Percentiles rank a stretch among this genome's conserved stretches.
Evolutionary conservation across 2,888 invertebrate genomes (phyloP).

Genomic region (Melanotus villosus): DNA sequence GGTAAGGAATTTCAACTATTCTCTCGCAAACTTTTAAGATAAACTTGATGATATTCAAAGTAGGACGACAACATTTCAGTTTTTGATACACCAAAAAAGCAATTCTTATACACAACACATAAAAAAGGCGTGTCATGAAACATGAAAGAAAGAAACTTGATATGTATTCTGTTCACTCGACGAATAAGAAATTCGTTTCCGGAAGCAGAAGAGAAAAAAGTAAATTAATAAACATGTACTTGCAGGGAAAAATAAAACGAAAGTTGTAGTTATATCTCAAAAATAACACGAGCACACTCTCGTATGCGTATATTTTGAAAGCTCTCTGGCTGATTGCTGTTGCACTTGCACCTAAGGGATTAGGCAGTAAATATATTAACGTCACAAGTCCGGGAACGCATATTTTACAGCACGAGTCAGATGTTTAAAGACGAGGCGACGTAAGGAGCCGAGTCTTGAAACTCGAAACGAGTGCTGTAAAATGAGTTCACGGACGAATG

Average conservation of each 20-base stretch:
- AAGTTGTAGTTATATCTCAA: neutral
- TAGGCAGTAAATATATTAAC: conserved; percentile 4
- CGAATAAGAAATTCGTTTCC: conserved; percentile 11
- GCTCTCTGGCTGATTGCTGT: conserved; percentile 5
- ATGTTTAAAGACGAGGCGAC: too few species aligned
- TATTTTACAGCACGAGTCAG: too few species aligned
- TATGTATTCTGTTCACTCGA: conserved; percentile 24
- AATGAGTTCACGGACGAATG: too few species aligned
- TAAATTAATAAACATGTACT: conserved; percentile 21
- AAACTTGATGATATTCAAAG: too few species aligned
- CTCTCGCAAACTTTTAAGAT: too few species aligned
- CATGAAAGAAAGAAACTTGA: conserved; percentile 11
- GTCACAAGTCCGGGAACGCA: too few species aligned
- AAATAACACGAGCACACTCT: neutral
- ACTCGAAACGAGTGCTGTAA: too few species aligned
- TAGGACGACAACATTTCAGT: too few species aligned
- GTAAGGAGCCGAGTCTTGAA: too few species aligned
- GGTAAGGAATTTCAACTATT: too few species aligned
- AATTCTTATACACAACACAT: conserved; percentile 7
- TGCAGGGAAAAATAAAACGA: neutral
- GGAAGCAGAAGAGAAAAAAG: conserved; percentile 1
- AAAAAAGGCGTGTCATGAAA: conserved; percentile 17
- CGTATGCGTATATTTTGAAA: neutral
- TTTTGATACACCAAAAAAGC: too few species aligned
- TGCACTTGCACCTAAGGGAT: conserved; percentile 12